These are phyloP conservation scores for Gadopsis marmoratus DNA, from an alignment of 2,797 vertebrate genomes.

Conservation along the genomic window DNA sequence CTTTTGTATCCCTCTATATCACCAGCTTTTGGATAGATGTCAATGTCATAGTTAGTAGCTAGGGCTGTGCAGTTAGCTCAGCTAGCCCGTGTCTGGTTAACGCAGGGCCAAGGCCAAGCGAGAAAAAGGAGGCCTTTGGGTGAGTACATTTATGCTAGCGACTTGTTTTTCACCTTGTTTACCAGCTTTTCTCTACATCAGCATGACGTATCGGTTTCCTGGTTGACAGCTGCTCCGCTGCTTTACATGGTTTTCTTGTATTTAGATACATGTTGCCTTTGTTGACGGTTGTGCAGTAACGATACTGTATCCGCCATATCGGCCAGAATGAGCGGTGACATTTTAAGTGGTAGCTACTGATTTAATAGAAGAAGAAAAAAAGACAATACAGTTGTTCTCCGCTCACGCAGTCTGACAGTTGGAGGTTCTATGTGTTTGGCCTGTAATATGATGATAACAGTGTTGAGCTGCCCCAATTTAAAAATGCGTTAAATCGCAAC, in stretches of 20 bases:
- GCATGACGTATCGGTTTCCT: neutral
- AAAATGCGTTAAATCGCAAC: neutral
- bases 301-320: conserved; percentile 10
- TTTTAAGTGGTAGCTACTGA: neutral
- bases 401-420: neutral
- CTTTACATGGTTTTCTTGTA: neutral
- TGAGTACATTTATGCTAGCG: conserved; percentile 58
- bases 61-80: conserved; percentile 66
- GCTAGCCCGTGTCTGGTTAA: conserved; percentile 61
- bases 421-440: neutral
- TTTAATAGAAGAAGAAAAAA: too few species aligned
- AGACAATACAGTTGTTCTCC: neutral
- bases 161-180: conserved; percentile 27
- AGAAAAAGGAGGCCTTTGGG: conserved; percentile 69
- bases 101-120: conserved; percentile 67
- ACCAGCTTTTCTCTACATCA: neutral
- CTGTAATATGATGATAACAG: neutral
- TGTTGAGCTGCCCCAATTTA: neutral
- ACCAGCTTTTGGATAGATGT: conserved; percentile 53
- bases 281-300: conserved; percentile 14
- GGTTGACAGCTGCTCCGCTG: neutral
- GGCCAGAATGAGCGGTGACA: neutral
- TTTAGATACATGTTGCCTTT: neutral
- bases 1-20: conserved; percentile 18
- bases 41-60: conserved; percentile 74